Conservation (phyloP, 2,888 invertebrate species). For the Ochropleura leucogaster region DNA sequence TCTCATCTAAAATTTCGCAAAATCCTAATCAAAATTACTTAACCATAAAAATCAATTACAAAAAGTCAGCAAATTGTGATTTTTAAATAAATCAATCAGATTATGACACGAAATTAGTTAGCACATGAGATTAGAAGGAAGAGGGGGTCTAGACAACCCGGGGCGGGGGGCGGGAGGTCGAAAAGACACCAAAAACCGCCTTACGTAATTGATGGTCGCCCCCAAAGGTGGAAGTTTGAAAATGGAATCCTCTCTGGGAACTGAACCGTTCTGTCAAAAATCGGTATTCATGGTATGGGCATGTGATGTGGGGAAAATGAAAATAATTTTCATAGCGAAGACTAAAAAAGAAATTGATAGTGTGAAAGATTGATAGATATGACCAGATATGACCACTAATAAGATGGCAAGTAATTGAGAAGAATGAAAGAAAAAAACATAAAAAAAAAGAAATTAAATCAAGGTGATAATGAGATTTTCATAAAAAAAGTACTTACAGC, state of each 20-base stretch:
- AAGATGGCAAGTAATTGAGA: neutral
- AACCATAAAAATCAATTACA: too few species aligned
- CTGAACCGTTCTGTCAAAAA: neutral
- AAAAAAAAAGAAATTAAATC: neutral
- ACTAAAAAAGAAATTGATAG: neutral
- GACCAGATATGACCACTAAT: neutral
- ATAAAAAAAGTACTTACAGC: constrained; percentile 70
- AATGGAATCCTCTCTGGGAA: neutral
- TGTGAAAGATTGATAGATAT: neutral
- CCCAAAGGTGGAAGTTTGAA: neutral
- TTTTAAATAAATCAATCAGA: too few species aligned
- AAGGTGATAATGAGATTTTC: neutral
- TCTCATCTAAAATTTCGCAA: too few species aligned
- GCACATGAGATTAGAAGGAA: too few species aligned
- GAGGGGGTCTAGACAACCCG: too few species aligned
- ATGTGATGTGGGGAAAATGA: neutral
- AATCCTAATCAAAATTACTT: too few species aligned
- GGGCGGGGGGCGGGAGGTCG: too few species aligned
- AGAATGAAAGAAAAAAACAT: neutral
- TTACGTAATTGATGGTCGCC: too few species aligned
- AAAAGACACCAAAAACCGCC: too few species aligned
- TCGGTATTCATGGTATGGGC: neutral
- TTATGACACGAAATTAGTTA: too few species aligned
- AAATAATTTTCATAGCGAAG: neutral
- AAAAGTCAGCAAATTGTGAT: too few species aligned